Evolutionary conservation across 2,797 vertebrate species (phyloP).

Genomic region (Crenuchus spilurus): DNA sequence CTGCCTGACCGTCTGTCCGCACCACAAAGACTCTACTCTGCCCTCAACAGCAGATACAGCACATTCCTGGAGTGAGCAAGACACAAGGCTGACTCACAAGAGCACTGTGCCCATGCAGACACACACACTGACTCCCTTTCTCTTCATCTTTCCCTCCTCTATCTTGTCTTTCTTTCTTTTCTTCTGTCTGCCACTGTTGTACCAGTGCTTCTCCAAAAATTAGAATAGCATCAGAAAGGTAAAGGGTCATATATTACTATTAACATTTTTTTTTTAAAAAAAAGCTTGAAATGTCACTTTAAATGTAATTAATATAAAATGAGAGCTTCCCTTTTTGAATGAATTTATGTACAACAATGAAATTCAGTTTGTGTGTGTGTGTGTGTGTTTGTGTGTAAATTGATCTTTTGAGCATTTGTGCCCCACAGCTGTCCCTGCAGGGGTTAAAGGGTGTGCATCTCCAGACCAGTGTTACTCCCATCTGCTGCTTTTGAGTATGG

Average conservation of each 20-base stretch:
- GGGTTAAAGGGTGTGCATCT: constrained; percentile 30
- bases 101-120: constrained; percentile 37
- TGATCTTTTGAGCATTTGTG: constrained; percentile 76
- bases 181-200: too few relatives aligned
- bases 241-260: too few relatives aligned
- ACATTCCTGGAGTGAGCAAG: constrained; percentile 49
- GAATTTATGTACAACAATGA: too few relatives aligned
- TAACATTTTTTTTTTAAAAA: too few relatives aligned
- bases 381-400: constrained; percentile 76
- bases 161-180: constrained; percentile 5
- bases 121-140: constrained; percentile 49
- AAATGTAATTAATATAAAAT: too few relatives aligned
- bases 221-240: too few relatives aligned
- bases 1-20: constrained; percentile 20
- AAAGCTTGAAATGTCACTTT: too few relatives aligned
- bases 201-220: too few relatives aligned
- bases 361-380: too few relatives aligned
- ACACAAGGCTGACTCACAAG: constrained; percentile 29
- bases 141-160: constrained; percentile 29
- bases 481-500: constrained; percentile 40
- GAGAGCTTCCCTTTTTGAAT: too few relatives aligned
- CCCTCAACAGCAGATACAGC: constrained; percentile 32
- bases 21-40: constrained; percentile 48
- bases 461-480: constrained; percentile 38
- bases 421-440: constrained; percentile 77